phyloP scores from a whole-genome alignment of 2,113 vertebrate genomes.

The Fulica atra region DNA sequence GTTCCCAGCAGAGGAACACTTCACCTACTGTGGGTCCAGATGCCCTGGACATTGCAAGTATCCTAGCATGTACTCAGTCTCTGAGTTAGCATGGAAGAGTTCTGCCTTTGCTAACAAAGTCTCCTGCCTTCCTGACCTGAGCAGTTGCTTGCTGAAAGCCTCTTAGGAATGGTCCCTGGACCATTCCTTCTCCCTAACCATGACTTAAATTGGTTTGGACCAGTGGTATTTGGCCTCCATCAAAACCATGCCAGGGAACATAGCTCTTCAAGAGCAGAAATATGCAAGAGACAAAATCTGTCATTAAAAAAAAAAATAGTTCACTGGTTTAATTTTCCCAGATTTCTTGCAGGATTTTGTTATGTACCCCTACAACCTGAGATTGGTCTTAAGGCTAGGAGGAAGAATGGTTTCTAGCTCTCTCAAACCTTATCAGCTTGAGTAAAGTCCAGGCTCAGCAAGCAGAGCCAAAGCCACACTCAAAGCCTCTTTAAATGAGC shows the following conservation, averaged over 20 bases:
- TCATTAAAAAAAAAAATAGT: accelerated
- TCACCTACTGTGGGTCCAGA: not conserved
- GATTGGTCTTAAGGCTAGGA: not conserved
- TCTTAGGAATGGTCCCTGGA: not conserved
- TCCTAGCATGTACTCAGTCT: not conserved
- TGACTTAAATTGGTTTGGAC: accelerated
- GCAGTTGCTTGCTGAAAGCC: not conserved
- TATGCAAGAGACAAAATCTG: not conserved
- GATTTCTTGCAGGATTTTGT: not conserved
- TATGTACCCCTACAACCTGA: not conserved
- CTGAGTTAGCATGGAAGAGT: not conserved
- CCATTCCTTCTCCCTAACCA: not conserved
- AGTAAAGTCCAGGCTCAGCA: not conserved
- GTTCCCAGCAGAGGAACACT: not conserved
- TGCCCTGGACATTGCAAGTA: not conserved
- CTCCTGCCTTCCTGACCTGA: not conserved
- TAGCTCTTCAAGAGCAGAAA: not conserved
- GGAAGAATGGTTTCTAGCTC: not conserved
- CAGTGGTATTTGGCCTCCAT: not conserved
- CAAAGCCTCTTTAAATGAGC: not conserved
- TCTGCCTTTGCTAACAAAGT: not conserved
- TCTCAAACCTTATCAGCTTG: not conserved
- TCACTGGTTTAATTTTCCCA: not conserved
- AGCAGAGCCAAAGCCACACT: not conserved
- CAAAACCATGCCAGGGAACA: not conserved